phyloP scores from a whole-genome alignment of 37 sponge, comb jelly and placozoan species.

The Axinella damicornis region DNA sequence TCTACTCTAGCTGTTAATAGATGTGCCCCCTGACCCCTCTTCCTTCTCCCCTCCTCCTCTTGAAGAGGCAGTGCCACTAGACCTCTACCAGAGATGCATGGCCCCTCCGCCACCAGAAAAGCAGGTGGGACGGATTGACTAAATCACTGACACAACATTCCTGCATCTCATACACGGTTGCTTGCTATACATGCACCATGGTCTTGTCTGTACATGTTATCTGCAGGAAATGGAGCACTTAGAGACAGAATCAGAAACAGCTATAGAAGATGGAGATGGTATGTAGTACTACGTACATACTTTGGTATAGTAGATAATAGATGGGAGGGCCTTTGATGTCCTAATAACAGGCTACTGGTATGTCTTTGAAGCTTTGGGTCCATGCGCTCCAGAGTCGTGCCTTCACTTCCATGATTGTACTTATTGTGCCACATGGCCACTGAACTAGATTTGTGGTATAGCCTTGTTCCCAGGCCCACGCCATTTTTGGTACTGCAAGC shows the following conservation, averaged over 20 bases:
- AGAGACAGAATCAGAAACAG: background rate
- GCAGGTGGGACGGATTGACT: background rate
- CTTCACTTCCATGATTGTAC: no score
- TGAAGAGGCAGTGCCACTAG: constrained; percentile 55
- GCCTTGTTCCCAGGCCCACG: no score
- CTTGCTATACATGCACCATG: background rate
- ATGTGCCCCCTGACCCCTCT: constrained; percentile 20
- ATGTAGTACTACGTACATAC: no score
- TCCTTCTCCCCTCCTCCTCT: constrained; percentile 42
- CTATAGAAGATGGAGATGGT: no score
- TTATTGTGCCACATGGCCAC: no score
- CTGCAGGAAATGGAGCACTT: background rate
- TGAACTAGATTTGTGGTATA: no score
- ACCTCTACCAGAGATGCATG: constrained; percentile 46
- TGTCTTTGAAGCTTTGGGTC: no score
- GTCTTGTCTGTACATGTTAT: background rate
- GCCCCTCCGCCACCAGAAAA: constrained; percentile 13
- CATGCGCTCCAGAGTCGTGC: no score
- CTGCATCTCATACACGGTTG: background rate
- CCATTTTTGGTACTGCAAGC: no score
- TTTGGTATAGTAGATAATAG: no score
- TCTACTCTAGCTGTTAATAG: background rate
- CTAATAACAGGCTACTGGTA: no score
- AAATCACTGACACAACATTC: background rate
- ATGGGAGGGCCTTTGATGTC: no score